Evolutionary conservation across 2,888 invertebrate species (phyloP).

Genomic region (Globia sparganii): DNA sequence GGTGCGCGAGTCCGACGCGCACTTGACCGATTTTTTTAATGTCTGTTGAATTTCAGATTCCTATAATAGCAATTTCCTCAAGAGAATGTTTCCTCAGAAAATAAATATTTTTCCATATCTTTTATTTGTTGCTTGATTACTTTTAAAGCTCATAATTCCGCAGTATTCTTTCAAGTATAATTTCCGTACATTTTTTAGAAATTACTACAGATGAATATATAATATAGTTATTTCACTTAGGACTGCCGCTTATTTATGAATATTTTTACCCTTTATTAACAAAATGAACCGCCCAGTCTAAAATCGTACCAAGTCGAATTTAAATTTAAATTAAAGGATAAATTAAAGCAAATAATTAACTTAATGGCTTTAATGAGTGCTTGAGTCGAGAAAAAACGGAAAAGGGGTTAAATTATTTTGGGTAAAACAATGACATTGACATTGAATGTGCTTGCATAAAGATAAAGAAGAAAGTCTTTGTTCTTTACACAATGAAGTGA

Average conservation of each 20-base stretch:
- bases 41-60: neutral
- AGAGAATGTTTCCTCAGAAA: neutral
- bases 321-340: slow-evolving; percentile 51
- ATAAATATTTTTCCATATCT: neutral
- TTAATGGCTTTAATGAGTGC: slow-evolving; percentile 61
- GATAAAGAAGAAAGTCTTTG: slow-evolving; percentile 17
- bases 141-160: slow-evolving; percentile 1
- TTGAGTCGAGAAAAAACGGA: slow-evolving; percentile 41
- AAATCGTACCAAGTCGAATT: slow-evolving; percentile 37
- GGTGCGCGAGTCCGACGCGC: too few relatives aligned
- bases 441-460: slow-evolving; percentile 31
- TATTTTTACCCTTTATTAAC: slow-evolving; percentile 4
- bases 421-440: slow-evolving; percentile 34
- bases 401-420: slow-evolving; percentile 47
- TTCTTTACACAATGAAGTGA: slow-evolving; percentile 30
- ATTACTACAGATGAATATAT: neutral
- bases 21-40: too few relatives aligned
- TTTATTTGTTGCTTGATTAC: slow-evolving; percentile 1
- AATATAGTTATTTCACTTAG: neutral
- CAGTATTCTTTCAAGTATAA: neutral
- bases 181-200: neutral
- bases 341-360: slow-evolving; percentile 65
- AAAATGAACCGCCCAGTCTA: slow-evolving; percentile 20
- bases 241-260: neutral
- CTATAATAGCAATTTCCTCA: slow-evolving; percentile 7